phyloP scores from a whole-genome alignment of 2,888 invertebrate species.

The Noctua pronuba region DNA sequence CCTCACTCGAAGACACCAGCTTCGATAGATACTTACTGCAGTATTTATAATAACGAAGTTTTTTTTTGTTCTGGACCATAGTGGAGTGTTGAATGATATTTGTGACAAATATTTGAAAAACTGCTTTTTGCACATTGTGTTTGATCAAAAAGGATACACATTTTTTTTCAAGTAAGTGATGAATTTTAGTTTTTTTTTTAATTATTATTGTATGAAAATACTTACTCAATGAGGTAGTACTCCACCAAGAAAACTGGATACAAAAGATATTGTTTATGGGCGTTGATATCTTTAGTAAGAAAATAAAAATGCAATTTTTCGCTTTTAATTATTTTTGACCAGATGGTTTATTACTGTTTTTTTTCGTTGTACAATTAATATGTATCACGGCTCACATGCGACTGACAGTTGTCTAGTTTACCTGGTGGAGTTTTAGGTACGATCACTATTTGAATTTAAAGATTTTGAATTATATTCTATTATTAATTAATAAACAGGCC shows the following conservation, averaged over 20 bases:
- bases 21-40: slow-evolving; percentile 47
- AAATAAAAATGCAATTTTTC: not conserved
- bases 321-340: not conserved
- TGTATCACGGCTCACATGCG: not conserved
- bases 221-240: not conserved
- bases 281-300: slow-evolving; percentile 37
- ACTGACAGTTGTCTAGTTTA: not conserved
- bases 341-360: not conserved
- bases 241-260: not conserved
- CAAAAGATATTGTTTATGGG: not conserved
- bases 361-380: not conserved
- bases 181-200: not conserved
- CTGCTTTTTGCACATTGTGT: slow-evolving; percentile 19
- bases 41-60: slow-evolving; percentile 36
- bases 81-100: slow-evolving; percentile 45
- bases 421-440: not conserved
- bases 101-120: slow-evolving; percentile 30
- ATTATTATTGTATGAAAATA: not conserved
- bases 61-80: slow-evolving; percentile 11
- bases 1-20: slow-evolving; percentile 65
- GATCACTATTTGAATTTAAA: not conserved
- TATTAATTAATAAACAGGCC: no score
- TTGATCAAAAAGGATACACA: slow-evolving; percentile 31
- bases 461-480: not conserved
- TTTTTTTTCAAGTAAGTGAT: not conserved